Base-by-base conservation (phyloP, 2,888 invertebrate species). In the Pilophorus perplexus region DNA sequence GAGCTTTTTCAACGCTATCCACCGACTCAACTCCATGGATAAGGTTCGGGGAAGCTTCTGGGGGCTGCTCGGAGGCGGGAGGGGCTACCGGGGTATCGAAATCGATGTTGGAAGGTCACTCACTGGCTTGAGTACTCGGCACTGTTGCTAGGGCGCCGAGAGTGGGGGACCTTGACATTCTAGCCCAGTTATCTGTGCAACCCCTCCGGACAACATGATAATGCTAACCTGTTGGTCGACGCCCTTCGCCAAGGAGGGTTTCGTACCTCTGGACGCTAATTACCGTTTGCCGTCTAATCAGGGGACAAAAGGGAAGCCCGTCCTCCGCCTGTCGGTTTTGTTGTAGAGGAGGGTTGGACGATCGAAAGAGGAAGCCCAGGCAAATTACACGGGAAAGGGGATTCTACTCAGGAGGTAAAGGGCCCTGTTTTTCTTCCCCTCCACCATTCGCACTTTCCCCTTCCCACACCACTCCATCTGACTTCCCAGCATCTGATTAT, bases 61-160 rank as follows among this genome's bases (percentile, higher is more conserved):
- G 46, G 23, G 23, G 46, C 8, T 4, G 25, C 14, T 14, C 22
- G 25, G 46, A 25, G 18, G 50, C 28, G 52, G 52, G 8, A 44
- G 44, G 3, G 5, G 12, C 27, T 18, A 27, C 14, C 25, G 14
- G 23, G n/a, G n/a, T 48, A 23, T n/a, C n/a, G 40, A 33, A 44
- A 59, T 59, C 59, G 59, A 59, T 59, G 59, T 12, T 42, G 59
- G 42, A 59, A 59, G 59, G 59, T 59, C 59, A 59, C 59, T 59
- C 59, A 28, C 52, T 28, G 52, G 25, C 52, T 52, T 52, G 52
- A 52, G 52, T 52, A 52, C 52, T 52, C 52, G 52, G 52, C 52
- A 52, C 52, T 52, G 52, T 52, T 52, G 52, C 52, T 52, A 52
- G 52, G 52, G 52, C 52, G 55, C 55, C n/a, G 37, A 55, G 55